phyloP scores from a whole-genome alignment of 2,888 invertebrate species.

The Chymomyza caudatula region DNA sequence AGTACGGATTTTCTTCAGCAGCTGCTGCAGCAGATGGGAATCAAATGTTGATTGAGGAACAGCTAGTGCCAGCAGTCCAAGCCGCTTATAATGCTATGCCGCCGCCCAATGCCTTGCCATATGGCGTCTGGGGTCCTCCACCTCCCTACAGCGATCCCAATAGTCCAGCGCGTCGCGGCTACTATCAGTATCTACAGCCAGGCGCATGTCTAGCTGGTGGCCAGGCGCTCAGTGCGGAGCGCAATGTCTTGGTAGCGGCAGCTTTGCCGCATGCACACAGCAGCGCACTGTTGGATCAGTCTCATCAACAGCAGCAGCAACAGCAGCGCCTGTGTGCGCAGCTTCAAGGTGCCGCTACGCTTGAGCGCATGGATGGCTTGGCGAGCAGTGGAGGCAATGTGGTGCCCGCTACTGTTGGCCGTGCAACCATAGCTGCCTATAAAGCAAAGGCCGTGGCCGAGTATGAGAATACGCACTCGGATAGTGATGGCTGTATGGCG shows the following conservation, averaged over 20 bases:
- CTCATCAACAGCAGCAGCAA: slow-evolving; percentile 54
- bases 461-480: slow-evolving; percentile 80
- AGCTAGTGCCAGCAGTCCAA: slow-evolving; percentile 41
- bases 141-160: slow-evolving; percentile 92
- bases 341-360: slow-evolving; percentile 40
- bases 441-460: slow-evolving; percentile 70
- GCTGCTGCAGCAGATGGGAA: slow-evolving; percentile 59
- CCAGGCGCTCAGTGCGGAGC: slow-evolving; percentile 33
- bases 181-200: slow-evolving; percentile 75
- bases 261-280: slow-evolving; percentile 30
- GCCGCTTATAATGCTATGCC: slow-evolving; percentile 78
- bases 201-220: slow-evolving; percentile 45
- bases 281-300: slow-evolving; percentile 5
- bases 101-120: slow-evolving; percentile 79
- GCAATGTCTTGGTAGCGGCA: slow-evolving; percentile 26
- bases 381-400: slow-evolving; percentile 9
- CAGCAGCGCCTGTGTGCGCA: slow-evolving; percentile 33
- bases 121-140: slow-evolving; percentile 90
- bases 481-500: slow-evolving; percentile 74
- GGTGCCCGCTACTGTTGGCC: background rate
- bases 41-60: slow-evolving; percentile 67
- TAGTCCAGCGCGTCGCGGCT: slow-evolving; percentile 81
- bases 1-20: slow-evolving; percentile 85
- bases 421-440: slow-evolving; percentile 35
- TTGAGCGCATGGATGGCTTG: slow-evolving; percentile 53